Base-by-base conservation (phyloP, 2,113 vertebrate species). In the Grantiella picta region DNA sequence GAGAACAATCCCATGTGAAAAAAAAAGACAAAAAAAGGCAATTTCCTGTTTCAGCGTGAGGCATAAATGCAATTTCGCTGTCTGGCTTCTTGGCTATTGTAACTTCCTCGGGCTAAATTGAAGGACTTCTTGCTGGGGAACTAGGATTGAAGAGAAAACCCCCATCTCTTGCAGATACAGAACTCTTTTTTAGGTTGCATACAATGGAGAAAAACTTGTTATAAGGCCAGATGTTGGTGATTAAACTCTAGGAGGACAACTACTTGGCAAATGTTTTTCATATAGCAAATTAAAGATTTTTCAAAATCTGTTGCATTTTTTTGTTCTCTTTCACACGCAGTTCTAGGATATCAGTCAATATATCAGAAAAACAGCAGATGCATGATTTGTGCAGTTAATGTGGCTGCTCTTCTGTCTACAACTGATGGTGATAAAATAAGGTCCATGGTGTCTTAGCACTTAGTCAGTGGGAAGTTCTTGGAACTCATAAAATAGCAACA, bases 61-160 rank as follows among this genome's bases (percentile, higher is more conserved):
- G 91, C 47, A 86, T 61, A 94, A 96, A 95, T 91, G 59, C 21
- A 87, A 86, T 97, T 92, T 56, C 75, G 63, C 54, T 95, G 86
- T 79, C 77, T 91, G 63, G 29, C 24, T 61, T 15, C 93, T 95
- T 97, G 94, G 97, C 95, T 96, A 60, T 94, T 63, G 88, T 52
- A 81, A 71, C 69, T 50, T 96, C 59, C 42, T 68, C 29, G 17
- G 33, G 85, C 52, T 94, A 94, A 73, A 90, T 81, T 97, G 89
- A 90, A 97, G 92, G 85, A 80, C 65, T 66, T 85, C 95, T 95
- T 97, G 82, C 95, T 94, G 91, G 54, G 70, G 76, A 96, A 16
- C 52, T 31, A 33, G 45, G 36, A 64, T 52, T 95, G 92, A 91
- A 95, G 59, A 59, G 35, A 94, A 90, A 76, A 92, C 24, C 31